Conservation (phyloP, 92 coral and sea anemone species). For the Paragorgia papillata region DNA sequence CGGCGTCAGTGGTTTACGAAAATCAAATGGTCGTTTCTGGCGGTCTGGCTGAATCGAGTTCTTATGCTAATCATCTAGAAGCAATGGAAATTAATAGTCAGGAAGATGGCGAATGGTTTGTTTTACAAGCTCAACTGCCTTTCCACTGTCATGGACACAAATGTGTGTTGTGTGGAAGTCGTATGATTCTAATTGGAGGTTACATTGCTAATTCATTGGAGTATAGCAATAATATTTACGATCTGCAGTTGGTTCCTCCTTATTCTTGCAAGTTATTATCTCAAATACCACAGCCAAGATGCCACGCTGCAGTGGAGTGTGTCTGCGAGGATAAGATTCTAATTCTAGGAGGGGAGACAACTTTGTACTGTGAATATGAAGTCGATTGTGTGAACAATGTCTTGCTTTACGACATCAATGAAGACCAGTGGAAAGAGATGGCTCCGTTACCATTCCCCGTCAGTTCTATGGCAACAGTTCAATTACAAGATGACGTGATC, state of each 20-base stretch:
- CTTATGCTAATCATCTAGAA: background rate
- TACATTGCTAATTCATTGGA: too few species aligned
- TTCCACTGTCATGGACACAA: background rate
- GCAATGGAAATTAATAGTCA: background rate
- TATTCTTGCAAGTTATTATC: too few species aligned
- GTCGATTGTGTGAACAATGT: slow-evolving; percentile 12
- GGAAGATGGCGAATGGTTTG: background rate
- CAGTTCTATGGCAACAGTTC: slow-evolving; percentile 1
- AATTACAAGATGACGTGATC: slow-evolving; percentile 4
- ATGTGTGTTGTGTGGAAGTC: slow-evolving; percentile 1
- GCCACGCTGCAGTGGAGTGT: too few species aligned
- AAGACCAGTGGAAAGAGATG: slow-evolving; percentile 7
- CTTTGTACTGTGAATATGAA: too few species aligned
- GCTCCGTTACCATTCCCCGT: slow-evolving; percentile 23
- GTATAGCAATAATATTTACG: too few species aligned
- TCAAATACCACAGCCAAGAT: too few species aligned
- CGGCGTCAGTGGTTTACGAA: slow-evolving; percentile 1
- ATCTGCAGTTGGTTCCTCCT: too few species aligned
- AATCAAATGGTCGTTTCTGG: slow-evolving; percentile 3
- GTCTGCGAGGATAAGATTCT: too few species aligned
- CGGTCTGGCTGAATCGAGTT: background rate
- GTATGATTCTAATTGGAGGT: background rate
- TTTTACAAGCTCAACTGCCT: background rate
- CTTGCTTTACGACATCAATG: background rate
- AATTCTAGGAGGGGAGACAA: too few species aligned